Evolutionary conservation across 2,797 vertebrate species (phyloP), one percentile per base, ranked within the genome.

Genomic region (Erpetoichthys calabaricus): DNA sequence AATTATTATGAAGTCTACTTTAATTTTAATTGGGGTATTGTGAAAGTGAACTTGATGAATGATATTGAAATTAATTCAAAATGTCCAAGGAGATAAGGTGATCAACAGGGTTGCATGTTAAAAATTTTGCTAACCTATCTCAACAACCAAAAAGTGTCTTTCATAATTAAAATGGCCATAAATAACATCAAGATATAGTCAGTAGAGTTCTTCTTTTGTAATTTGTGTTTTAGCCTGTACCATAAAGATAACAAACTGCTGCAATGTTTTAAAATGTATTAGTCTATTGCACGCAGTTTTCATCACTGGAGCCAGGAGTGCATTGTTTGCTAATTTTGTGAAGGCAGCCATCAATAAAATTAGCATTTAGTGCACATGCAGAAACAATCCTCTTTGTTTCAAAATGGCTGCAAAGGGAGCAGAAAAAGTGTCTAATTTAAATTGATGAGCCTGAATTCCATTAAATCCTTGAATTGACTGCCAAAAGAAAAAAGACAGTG

Each of bases 221-320:
- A 67, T 70, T 72, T 64, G 63, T 60, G 45, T 57, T 57, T 2
- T 51, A 58, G 61, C 58, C 64, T 70, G 69, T 49, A 62, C 54
- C 62, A 59, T 65, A 57, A 64, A 65, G 60, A 64, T 68, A 65
- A 67, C 65, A 57, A 58, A 55, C 50, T 51, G 53, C 8, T 42
- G 46, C 9, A 56, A 25, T 25, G 25, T 25, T 25, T 25, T 25
- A 25, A 25, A 55, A 51, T 45, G 56, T 44, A 44, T 57, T 45
- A 6, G 41, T 52, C 45, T 52, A 45, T 45, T 53, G 8, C 44
- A 44, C 42, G 53, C 44, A 9, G 42, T 9, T 45, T 61, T 61
- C 44, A 44, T 25, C 45, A 5, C 45, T 4, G 8, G 51, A 47
- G 60, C 44, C 10, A 10, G 42, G 42, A 47, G 57, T 56, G 55